Base-by-base conservation (phyloP, 2,888 invertebrate genomes). In the Galeruca laticollis region DNA sequence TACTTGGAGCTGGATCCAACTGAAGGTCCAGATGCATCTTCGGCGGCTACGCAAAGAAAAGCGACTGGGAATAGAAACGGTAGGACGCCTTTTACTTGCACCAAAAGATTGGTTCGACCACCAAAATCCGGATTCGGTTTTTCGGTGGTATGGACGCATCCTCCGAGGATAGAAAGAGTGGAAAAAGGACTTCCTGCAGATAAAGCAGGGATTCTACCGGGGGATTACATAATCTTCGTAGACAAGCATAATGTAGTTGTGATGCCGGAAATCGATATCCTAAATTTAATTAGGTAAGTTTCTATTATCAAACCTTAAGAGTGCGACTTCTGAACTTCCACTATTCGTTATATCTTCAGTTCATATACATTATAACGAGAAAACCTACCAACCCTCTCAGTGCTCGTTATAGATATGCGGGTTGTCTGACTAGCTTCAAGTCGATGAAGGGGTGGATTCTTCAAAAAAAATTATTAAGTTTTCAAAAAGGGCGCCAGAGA, bases 61-160 rank as follows among this genome's bases (percentile, higher is more conserved):
- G 84, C 89, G 0, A 85, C 84, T 2, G 89, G 87, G 71, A 85
- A 86, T 78, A 83, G 84, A 69, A 88, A 89, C 73, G 74, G 94
- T 10, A 88, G 94, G 68, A 95, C 95, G 1, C 95, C 95, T 0
- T 95, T 95, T 81, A 95, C 95, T 15, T 90, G 92, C 71, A 93
- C 94, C 54, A 92, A 93, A 82, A 84, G 85, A 69, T 84, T 92
- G 74, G 84, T 84, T 9, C 82, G 88, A 52, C 77, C 80, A 40
- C 80, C 84, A 18, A 85, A 84, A 75, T 80, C 82, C n/a, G 93
- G 93, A 26, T 94, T 92, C 78, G 95, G 95, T 15, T 95, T 95
- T 86, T 94, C 94, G 5, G 92, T 95, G 63, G 94, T 95, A 0
- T 95, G 95, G 95, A 95, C 95, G 6, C 91, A 94, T 80, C 95